Percentiles rank a stretch among this genome's conserved stretches.
Conservation (phyloP, 64 coral and sea anemone genomes). For the Porites australiensis region DNA sequence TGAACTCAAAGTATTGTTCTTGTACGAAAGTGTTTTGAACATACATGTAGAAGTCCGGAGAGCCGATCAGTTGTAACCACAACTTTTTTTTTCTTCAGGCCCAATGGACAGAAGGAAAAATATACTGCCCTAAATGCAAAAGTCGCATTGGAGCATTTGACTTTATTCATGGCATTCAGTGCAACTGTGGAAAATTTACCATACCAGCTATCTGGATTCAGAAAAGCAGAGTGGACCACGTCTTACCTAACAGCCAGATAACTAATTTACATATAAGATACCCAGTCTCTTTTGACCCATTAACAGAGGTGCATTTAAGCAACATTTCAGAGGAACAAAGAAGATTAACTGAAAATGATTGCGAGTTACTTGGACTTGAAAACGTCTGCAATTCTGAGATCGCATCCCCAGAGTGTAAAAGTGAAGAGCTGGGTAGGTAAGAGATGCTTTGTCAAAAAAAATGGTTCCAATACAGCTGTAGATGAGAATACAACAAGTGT, state of each 20-base stretch:
- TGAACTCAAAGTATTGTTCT: too few species aligned
- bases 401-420: background rate
- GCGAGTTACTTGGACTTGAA: background rate
- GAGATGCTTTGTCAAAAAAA: background rate
- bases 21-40: too few species aligned
- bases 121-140: conserved; percentile 85
- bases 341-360: too few species aligned
- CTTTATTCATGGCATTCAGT: conserved; percentile 78
- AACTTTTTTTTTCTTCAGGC: conserved; percentile 48
- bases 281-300: background rate
- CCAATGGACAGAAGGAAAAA: conserved; percentile 86
- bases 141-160: conserved; percentile 88
- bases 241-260: background rate
- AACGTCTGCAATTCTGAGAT: background rate
- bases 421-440: conserved; percentile 16
- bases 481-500: too few species aligned
- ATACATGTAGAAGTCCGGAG: too few species aligned
- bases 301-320: background rate
- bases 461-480: too few species aligned
- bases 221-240: conserved; percentile 80
- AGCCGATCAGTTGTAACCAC: background rate
- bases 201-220: conserved; percentile 91
- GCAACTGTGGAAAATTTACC: conserved; percentile 76
- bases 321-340: background rate
- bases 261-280: background rate